These are phyloP conservation scores for Anastatus disparis DNA, from an alignment of 1,140 invertebrate genomes.

Conservation along the genomic window DNA sequence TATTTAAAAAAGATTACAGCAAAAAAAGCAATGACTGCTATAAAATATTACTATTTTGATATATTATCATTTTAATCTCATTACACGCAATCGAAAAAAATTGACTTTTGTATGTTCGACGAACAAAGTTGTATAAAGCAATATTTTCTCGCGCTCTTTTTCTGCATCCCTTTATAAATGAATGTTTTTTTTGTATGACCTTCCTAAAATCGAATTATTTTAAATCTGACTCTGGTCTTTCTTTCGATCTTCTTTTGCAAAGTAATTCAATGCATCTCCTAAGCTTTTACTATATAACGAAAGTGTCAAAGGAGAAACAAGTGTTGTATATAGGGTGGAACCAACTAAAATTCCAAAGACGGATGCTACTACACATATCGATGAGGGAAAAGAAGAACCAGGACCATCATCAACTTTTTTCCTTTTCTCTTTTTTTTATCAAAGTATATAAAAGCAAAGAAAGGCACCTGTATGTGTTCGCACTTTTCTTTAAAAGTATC, in stretches of 20 bases:
- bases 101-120: no score
- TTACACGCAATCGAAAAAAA: no score
- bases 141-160: conserved; percentile 4
- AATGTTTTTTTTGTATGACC: conserved; percentile 23
- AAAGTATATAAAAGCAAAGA: conserved; percentile 52
- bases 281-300: background rate
- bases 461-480: conserved; percentile 47
- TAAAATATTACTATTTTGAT: no score
- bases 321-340: conserved; percentile 33
- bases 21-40: no score
- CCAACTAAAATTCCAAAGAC: conserved; percentile 65
- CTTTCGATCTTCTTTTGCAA: no score
- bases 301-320: conserved; percentile 26
- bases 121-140: background rate
- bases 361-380: conserved; percentile 63
- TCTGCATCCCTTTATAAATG: conserved; percentile 15
- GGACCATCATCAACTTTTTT: background rate
- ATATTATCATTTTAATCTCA: no score
- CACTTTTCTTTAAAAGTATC: conserved; percentile 26
- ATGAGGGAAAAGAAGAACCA: conserved; percentile 49
- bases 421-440: no score
- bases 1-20: no score
- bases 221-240: background rate
- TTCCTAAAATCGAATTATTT: conserved; percentile 15
- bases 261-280: conserved; percentile 16